Conservation (phyloP, 2,797 vertebrate genomes). For the Trichosurus vulpecula region DNA sequence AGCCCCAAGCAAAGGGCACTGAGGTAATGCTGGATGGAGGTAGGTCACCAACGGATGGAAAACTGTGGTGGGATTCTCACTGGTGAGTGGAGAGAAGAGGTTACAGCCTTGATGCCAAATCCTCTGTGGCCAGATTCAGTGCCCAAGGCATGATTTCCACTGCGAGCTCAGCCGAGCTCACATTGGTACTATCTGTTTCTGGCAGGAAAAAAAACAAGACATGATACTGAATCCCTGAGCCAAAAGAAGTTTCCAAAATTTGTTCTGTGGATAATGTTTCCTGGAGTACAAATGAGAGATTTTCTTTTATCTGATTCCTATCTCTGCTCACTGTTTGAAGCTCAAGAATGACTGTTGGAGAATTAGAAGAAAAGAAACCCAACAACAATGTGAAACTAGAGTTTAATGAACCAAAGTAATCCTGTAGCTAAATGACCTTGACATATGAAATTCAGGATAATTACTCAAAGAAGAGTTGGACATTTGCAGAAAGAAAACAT, state of each 20-base stretch:
- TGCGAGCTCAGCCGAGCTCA: slow-evolving; percentile 55
- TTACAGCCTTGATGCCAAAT: slow-evolving; percentile 77
- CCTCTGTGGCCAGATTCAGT: slow-evolving; percentile 78
- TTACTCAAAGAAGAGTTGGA: slow-evolving; percentile 25
- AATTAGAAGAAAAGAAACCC: slow-evolving; percentile 12
- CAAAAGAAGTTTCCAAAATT: slow-evolving; percentile 15
- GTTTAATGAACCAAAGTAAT: slow-evolving; percentile 3
- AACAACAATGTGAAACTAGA: neutral
- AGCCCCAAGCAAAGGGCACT: slow-evolving; percentile 74
- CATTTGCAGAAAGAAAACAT: slow-evolving; percentile 21
- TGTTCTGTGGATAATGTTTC: slow-evolving; percentile 32
- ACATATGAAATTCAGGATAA: slow-evolving; percentile 24
- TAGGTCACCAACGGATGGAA: slow-evolving; percentile 80
- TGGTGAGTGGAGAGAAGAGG: slow-evolving; percentile 76
- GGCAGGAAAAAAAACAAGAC: slow-evolving; percentile 73
- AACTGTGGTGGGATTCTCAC: slow-evolving; percentile 80
- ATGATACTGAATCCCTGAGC: slow-evolving; percentile 63
- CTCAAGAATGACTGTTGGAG: slow-evolving; percentile 28
- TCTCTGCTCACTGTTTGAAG: slow-evolving; percentile 43
- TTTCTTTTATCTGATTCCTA: slow-evolving; percentile 50
- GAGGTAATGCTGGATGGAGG: slow-evolving; percentile 79
- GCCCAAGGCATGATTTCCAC: slow-evolving; percentile 77
- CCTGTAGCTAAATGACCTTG: neutral
- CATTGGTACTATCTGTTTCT: slow-evolving; percentile 75
- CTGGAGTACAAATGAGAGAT: neutral